Evolutionary conservation across 2,888 invertebrate genomes (phyloP).

Genomic region (Xanthostigma xanthostigma): DNA sequence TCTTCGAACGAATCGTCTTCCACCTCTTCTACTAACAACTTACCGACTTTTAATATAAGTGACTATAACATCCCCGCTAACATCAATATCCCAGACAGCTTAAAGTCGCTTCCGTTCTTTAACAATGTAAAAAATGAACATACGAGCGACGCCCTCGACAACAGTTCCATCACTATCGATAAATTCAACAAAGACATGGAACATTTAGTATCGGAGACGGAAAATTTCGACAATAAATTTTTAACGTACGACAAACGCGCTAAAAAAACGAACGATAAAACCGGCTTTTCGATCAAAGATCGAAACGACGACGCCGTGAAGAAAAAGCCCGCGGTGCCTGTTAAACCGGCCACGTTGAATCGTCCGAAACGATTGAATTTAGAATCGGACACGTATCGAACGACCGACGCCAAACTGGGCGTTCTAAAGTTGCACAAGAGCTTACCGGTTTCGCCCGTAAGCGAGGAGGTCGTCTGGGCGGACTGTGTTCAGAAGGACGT

Average conservation of each 20-base stretch:
- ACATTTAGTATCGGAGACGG: conserved; percentile 3
- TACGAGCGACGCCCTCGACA: background rate
- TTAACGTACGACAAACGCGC: background rate
- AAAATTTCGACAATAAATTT: background rate
- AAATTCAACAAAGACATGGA: conserved; percentile 6
- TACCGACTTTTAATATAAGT: conserved; percentile 1
- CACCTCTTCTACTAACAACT: background rate
- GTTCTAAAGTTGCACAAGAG: conserved; percentile 42
- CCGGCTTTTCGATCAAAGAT: too few species aligned
- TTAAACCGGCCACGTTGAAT: background rate
- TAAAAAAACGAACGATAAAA: background rate
- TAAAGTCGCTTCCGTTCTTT: conserved; percentile 5
- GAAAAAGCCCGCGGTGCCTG: too few species aligned
- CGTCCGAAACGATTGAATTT: conserved; percentile 3
- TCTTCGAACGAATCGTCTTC: too few species aligned
- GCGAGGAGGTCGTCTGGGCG: conserved; percentile 42
- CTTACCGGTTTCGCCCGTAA: conserved; percentile 68
- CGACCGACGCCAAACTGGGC: background rate
- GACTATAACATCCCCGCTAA: conserved; percentile 6
- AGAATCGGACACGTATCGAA: background rate
- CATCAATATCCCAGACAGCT: conserved; percentile 4
- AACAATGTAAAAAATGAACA: background rate
- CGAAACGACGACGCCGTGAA: too few species aligned
- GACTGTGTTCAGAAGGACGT: conserved; percentile 22
- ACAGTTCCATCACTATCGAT: conserved; percentile 1